Base-by-base conservation (phyloP, 2,888 invertebrate genomes). In the Drosophila helvetica region DNA sequence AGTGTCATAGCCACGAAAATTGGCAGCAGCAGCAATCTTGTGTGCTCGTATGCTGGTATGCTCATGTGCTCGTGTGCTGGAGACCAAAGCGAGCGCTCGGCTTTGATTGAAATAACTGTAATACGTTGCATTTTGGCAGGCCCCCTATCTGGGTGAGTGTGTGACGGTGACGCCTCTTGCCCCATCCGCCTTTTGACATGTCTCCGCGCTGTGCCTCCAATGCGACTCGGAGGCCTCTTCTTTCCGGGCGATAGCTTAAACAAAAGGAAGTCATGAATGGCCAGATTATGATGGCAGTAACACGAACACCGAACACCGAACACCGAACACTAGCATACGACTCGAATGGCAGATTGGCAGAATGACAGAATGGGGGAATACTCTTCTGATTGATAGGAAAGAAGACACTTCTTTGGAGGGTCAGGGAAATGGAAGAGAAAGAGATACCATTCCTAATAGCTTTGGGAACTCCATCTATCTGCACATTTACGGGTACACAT, bases 121-220 rank as follows among this genome's bases (percentile, higher is more conserved):
- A 66, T 77, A 77, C 75, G 72, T 69, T 78, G 72, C 78, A 73
- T 76, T 76, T 77, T 68, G 66, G 57, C 75, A 72, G 66, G 63
- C 75, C 77, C 60, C 79, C 69, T 86, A 86, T 86, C 85, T 86
- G 78, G 85, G 85, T 86, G 79, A 88, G 79, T 86, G 88, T 86
- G 85, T 86, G 87, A 80, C 85, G 65, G 51, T 30, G 52, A 47
- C 64, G 38, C 62, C 56, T 43, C 30, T 68, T 42, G 57, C 33
- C 8, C 18, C 42, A 45, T 30, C 53, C 53, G 71, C 66, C 70
- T 67, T 83, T 80, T 75, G 84, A 77, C 84, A 88, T 87, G 85
- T 77, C 70, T 58, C 56, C 67, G 67, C 77, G 75, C 33, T 25
- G 30, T 22, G 15, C 18, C n/a, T 1, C 9, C 46, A 30, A 19